A percentile compares a stretch with the other conserved stretches of the same genome.
Conservation (phyloP, 2,113 vertebrate species). For the Brachionichthys hirsutus region DNA sequence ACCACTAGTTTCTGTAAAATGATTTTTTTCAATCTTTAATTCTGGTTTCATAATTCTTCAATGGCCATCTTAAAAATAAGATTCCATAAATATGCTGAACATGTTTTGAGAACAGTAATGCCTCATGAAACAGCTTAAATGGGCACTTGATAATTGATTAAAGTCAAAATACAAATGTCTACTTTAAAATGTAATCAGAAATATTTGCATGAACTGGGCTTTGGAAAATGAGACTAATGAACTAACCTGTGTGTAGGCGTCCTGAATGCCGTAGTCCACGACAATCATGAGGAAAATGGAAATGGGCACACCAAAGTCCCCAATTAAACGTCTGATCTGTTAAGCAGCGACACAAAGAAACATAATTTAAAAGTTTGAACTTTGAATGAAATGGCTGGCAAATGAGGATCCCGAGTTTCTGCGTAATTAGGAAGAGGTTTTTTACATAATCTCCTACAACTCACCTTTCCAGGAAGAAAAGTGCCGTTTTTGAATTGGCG, state of each 20-base stretch:
- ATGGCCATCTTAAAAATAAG: too few relatives aligned
- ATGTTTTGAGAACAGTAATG: too few relatives aligned
- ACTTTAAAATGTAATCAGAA: too few relatives aligned
- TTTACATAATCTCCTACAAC: not conserved
- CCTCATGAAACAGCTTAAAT: too few relatives aligned
- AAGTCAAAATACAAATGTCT: not conserved
- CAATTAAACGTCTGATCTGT: conserved; percentile 90
- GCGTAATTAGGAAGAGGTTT: too few relatives aligned
- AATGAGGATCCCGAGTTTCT: too few relatives aligned
- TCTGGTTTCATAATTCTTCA: too few relatives aligned
- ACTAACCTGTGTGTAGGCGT: conserved; percentile 89
- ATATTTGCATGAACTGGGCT: too few relatives aligned
- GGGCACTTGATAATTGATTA: too few relatives aligned
- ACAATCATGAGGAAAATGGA: conserved; percentile 90
- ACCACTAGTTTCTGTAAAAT: conserved; percentile 88
- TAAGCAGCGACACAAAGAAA: conserved; percentile 3
- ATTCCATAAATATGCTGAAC: too few relatives aligned
- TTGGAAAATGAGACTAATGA: not conserved
- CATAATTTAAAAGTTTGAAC: not conserved
- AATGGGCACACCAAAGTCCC: conserved; percentile 96
- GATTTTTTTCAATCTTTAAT: not conserved
- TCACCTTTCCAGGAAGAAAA: conserved; percentile 91
- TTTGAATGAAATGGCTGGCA: too few relatives aligned
- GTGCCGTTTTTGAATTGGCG: conserved; percentile 94
- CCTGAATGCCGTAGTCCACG: conserved; percentile 79